Base-by-base conservation (phyloP, 64 coral and sea anemone species). In the Pocillopora verrucosa region DNA sequence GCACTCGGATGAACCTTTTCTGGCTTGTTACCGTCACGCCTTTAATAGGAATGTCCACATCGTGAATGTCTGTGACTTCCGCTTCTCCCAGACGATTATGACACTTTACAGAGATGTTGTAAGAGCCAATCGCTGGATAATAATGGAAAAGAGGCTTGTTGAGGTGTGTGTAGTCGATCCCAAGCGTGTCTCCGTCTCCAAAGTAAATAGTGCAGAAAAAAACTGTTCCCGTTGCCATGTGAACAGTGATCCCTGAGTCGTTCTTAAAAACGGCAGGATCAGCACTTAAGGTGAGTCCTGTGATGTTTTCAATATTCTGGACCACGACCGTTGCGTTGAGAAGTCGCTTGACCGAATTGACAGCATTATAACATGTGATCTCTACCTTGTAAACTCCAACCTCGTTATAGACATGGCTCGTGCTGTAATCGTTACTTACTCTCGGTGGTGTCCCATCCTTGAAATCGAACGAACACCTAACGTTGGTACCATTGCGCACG, bases 361-460 rank as follows among this genome's bases (percentile, higher is more conserved):
- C 82, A 22, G 93, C 95, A 37, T 97, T 97, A 30, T 90, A 97
- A 74, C 95, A 97, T 16, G 70, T 91, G 61, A 97, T 88, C n/a
- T 91, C 77, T 16, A 93, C 76, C 36, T 87, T 78, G 83, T 93
- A 97, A 22, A 82, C 88, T 36, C 95, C 95, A 30, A 16, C 86
- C 3, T 13, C 45, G 74, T 64, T 93, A 72, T 93, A 97, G 20
- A 82, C 51, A 41, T 97, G 84, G 11, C 22, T 88, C 59, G 89
- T 92, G 34, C 25, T 79, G 36, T 74, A 24, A 22, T 93, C 60
- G 2, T 20, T 61, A 65, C 91, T 93, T 1, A 91, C 30, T 72
- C 5, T 73, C 35, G 83, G 34, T 0, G 77, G 51, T 11, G 95
- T 87, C 1, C 95, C 95, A 58, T 97, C 95, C 34, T 74, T 80